Evolutionary conservation across 2,797 vertebrate species (phyloP), one percentile per base, ranked within the genome.

Genomic region (Urosaurus nigricauda): DNA sequence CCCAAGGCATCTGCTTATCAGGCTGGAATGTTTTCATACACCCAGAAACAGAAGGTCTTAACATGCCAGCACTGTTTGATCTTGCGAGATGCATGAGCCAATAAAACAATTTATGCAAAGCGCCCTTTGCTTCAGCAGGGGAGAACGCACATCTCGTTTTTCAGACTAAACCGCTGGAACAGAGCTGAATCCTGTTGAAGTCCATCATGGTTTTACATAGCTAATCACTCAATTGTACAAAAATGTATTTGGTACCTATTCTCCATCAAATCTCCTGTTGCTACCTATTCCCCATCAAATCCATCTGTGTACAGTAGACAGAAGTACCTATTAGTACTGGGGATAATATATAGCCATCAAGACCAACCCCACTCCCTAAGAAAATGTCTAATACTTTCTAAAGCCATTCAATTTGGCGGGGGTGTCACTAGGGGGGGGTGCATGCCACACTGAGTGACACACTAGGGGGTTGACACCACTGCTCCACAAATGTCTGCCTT

Each of bases 21-120:
- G 16, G 75, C 29, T 73, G 74, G 81, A 90, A 87, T 83, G 35
- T 83, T 71, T 90, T 90, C 80, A 29, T 79, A 71, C 26, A 35
- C 21, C 40, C 51, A 73, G 53, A 90, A 87, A 16, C 37, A 37
- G 24, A 60, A 6, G 63, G 47, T n/a, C 35, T 83, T 90, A 83
- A 71, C 37, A 51, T 73, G 51, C n/a, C 53, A 51, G 74, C 51
- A 51, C 56, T 79, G 14, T 79, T 58, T 71, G 80, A 71, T 74
- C 75, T 40, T 74, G 24, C 40, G 63, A 73, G 37, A 68, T 73
- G n/a, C 83, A 51, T 12, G 0, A 79, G 32, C 16, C 68, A 63
- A 85, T 80, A 63, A 47, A 74, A 47, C 53, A 71, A 43, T 73
- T 85, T 40, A 80, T 5, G 56, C 35, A 32, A 78, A 71, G 56